Percentiles rank a stretch among this genome's conserved stretches.
Conservation (phyloP, 2,113 vertebrate species). For the Scatophagus argus region DNA sequence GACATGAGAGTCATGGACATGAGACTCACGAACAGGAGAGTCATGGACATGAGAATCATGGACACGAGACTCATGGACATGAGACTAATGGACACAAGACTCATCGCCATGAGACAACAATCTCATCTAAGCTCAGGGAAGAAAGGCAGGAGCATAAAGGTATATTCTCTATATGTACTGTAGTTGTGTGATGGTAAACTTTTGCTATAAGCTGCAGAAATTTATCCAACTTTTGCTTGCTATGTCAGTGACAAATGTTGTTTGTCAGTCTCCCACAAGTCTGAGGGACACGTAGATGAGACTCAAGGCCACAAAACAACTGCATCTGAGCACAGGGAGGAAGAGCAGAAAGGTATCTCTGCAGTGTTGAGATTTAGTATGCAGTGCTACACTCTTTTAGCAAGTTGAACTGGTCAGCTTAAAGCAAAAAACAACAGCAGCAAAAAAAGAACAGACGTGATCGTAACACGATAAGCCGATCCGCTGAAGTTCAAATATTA, state of each 20-base stretch:
- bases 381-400: not conserved
- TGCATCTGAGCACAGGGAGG: not conserved
- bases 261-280: slow-evolving; percentile 6
- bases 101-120: no score
- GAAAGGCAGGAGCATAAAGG: not conserved
- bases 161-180: not conserved
- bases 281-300: slow-evolving; percentile 20
- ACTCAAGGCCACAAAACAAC: slow-evolving; percentile 13
- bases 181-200: not conserved
- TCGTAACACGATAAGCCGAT: no score
- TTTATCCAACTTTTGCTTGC: not conserved
- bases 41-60: no score
- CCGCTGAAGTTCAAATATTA: no score
- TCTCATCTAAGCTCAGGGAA: no score
- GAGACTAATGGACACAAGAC: no score
- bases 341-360: slow-evolving; percentile 1
- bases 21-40: no score
- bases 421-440: no score
- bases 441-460: no score
- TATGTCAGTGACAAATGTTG: not conserved
- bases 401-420: not conserved
- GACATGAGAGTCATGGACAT: not conserved
- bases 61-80: no score
- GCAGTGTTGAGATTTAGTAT: not conserved
- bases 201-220: no score